Evolutionary conservation across 2,888 invertebrate species (phyloP), one percentile per base, ranked within the genome.

Genomic region (Lithophane socia): DNA sequence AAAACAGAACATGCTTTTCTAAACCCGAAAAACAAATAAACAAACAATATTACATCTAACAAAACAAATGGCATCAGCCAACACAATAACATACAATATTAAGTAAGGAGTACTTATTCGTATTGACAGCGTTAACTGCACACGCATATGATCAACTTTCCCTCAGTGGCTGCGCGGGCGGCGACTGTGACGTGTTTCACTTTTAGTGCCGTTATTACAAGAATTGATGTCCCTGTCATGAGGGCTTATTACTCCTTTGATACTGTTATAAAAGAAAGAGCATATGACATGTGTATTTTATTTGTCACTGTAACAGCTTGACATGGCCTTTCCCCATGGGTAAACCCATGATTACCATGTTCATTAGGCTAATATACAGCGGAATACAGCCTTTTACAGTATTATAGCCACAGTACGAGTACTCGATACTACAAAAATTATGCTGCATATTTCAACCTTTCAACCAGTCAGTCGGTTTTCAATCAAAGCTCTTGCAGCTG

Each of bases 151-250:
- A 87, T 87, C 80, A 86, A 88, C 88, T 88, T 88, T 88, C 88
- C 85, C 86, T 63, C 77, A 29, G 58, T 67, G 71, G 60, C 76
- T 58, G 83, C 77, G 82, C 79, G 65, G 72, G 77, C 86, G 79
- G 74, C 74, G 73, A 84, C 82, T 88, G 88, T 88, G 83, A 88
- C 86, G 82, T 86, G 84, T 87, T 88, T 88, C 88, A 88, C 88
- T 88, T 88, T 88, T 88, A 86, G 84, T 84, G 79, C 75, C 79
- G 74, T 80, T 84, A 88, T 88, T 86, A 88, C 75, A 77, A 79
- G 67, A 82, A 88, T 82, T 85, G 83, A 86, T 83, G 79, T 75
- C 44, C 85, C 81, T 80, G 80, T 75, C 77, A 74, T 78, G 74
- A 75, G 83, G 77, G 77, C 61, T 75, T 68, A 82, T 79, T 77